These are phyloP conservation scores for Hippocampus comes DNA, from an alignment of 2,113 vertebrate species.

Conservation along the genomic window DNA sequence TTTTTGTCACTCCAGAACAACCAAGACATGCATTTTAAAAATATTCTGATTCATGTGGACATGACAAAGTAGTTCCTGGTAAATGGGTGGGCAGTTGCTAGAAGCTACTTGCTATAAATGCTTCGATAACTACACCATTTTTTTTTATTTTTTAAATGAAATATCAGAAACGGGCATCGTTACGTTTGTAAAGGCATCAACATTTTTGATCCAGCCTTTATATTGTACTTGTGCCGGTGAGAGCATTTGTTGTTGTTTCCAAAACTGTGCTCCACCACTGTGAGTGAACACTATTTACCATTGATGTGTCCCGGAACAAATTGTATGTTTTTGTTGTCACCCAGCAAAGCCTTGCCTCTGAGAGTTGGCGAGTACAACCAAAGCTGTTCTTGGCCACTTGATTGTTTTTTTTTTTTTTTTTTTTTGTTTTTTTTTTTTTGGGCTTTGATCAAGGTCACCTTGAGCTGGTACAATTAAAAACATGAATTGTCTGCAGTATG, in stretches of 20 bases:
- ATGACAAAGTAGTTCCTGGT: neutral
- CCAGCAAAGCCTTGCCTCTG: conserved; percentile 24
- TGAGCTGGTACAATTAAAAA: conserved; percentile 20
- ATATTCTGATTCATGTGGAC: neutral
- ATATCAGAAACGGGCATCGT: neutral
- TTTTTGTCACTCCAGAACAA: too few species aligned
- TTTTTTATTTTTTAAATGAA: neutral
- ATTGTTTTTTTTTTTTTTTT: neutral
- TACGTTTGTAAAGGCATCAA: neutral
- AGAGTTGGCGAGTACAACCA: conserved; percentile 31
- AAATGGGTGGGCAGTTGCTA: neutral
- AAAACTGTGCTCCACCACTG: conserved; percentile 7
- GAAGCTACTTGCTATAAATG: neutral
- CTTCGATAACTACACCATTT: neutral
- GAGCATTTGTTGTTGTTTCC: conserved; percentile 3
- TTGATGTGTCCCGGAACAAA: neutral
- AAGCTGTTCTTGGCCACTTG: conserved; percentile 31
- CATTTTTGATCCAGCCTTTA: neutral
- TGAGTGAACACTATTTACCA: neutral
- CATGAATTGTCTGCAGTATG: conserved; percentile 8
- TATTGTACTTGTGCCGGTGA: neutral
- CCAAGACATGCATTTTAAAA: too few species aligned
- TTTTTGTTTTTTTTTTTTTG: neutral
- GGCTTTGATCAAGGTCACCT: conserved; percentile 54
- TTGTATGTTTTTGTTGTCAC: conserved; percentile 8